Evolutionary conservation across 1,140 invertebrate species (phyloP), one percentile per base, ranked within the genome.

Genomic region (Halesus radiatus): DNA sequence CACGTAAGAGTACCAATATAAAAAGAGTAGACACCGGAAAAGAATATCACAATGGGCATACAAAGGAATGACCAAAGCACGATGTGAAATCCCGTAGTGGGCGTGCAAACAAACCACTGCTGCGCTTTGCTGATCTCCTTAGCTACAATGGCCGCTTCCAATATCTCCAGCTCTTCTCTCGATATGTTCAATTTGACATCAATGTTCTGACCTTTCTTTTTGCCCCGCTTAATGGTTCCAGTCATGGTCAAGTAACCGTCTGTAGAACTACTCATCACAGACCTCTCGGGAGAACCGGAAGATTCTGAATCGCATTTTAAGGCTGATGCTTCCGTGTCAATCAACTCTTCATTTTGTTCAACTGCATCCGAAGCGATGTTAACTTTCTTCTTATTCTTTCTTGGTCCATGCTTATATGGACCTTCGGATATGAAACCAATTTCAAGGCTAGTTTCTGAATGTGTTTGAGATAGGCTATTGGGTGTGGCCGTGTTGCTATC

Each of bases 1-100:
- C 94, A 95, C 53, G 94, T 94, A 81, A 94, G 87, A 1, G 94
- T 94, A 45, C 94, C 94, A 80, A 94, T 92, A 84, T 95, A 95
- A 86, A 95, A 95, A 4, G 93, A 93, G 84, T 94, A 93, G 45
- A 91, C 85, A 16, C 91, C 86, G 20, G 94, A 93, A 64, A 93
- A 87, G 22, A 92, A 78, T 29, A 92, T 90, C 18, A 94, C 91
- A 87, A 94, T 88, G 18, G 94, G 94, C 81, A 92, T 89, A 84
- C 92, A 94, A 1, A 95, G 53, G 15, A 95, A 79, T 68, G 92
- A 92, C 83, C 94, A 92, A 0, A 94, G 66, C 70, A 93, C 89
- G 50, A 95, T 91, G 87, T 95, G 94, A 10, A 91, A 89, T 2
- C 94, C 94, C 74, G 92, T 91, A 45, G 89, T 89, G 1, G 90